Conservation (phyloP, 2,888 invertebrate species). For the Actias luna region DNA sequence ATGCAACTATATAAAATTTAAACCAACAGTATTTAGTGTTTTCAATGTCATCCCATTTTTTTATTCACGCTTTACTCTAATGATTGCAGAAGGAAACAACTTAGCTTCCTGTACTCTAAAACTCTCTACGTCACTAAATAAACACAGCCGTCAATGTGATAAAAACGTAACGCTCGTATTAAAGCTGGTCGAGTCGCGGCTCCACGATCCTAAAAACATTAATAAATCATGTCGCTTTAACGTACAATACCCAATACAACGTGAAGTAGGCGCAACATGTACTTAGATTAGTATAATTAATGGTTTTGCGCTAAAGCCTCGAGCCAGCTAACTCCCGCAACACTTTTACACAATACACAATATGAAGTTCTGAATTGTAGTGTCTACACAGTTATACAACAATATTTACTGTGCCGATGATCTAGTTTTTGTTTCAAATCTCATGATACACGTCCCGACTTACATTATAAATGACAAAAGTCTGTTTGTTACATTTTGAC, state of each 20-base stretch:
- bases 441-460: too few species aligned
- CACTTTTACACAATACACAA: conserved; percentile 27
- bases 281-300: conserved; percentile 21
- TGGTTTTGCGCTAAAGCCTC: conserved; percentile 24
- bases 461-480: too few species aligned
- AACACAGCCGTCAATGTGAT: neutral
- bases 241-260: conserved; percentile 16
- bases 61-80: too few species aligned
- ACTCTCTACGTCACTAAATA: neutral
- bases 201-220: conserved; percentile 1
- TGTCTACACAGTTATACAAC: neutral
- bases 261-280: conserved; percentile 14
- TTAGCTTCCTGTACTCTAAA: too few species aligned
- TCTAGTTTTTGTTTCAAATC: too few species aligned
- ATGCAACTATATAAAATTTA: too few species aligned
- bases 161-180: conserved; percentile 1
- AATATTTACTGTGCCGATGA: too few species aligned
- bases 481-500: too few species aligned
- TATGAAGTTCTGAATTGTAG: conserved; percentile 25
- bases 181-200: neutral
- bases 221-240: conserved; percentile 16
- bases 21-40: too few species aligned
- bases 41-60: too few species aligned
- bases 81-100: too few species aligned
- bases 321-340: conserved; percentile 15